Percentiles rank a stretch among this genome's conserved stretches.
Conservation (phyloP, 2,797 vertebrate species). For the Pyrocephalus nanus region DNA sequence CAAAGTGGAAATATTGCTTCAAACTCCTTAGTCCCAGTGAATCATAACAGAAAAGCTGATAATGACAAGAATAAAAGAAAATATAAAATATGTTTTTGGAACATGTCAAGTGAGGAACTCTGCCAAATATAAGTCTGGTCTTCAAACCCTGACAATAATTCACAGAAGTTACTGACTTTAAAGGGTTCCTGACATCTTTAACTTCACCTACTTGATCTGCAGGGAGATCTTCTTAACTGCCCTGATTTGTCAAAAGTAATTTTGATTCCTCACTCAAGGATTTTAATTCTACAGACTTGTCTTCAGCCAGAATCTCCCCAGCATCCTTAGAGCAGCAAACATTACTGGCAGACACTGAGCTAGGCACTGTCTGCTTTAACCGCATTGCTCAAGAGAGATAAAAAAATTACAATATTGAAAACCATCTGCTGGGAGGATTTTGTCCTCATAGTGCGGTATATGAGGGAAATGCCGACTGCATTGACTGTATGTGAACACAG, state of each 20-base stretch:
- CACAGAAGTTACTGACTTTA: not conserved
- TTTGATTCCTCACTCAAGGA: not conserved
- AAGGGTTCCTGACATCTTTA: not conserved
- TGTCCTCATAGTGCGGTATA: not conserved
- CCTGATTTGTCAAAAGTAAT: not conserved
- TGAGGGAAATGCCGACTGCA: not conserved
- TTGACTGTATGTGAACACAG: accelerated
- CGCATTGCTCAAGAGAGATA: not conserved
- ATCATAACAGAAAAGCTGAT: conserved; percentile 46
- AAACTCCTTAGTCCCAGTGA: not conserved
- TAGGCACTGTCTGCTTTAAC: not conserved
- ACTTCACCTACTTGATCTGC: not conserved
- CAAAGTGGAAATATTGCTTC: not conserved
- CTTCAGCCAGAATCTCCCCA: not conserved
- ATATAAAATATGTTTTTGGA: conserved; percentile 32
- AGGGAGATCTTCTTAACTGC: not conserved
- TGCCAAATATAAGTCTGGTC: conserved; percentile 8
- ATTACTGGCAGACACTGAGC: not conserved
- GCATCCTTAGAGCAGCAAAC: not conserved
- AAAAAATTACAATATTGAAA: not conserved
- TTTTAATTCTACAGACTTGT: not conserved
- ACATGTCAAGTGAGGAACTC: not conserved
- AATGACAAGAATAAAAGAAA: conserved; percentile 48
- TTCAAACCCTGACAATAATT: not conserved
- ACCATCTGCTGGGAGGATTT: not conserved